Base-by-base conservation (phyloP, 2,113 vertebrate genomes). In the Lamprotornis superbus region DNA sequence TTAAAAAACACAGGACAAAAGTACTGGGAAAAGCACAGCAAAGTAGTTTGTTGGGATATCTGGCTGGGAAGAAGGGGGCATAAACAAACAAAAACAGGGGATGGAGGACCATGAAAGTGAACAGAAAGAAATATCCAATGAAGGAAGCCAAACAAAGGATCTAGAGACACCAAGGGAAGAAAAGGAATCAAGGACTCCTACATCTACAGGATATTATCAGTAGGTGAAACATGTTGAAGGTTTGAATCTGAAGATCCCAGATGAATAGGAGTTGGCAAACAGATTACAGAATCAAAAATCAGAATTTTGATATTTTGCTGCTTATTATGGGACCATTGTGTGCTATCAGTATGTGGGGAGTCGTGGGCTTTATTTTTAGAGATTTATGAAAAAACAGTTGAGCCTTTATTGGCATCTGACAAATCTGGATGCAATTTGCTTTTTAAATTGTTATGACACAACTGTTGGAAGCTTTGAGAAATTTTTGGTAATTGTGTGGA, bases 141-240 rank as follows among this genome's bases (percentile, higher is more conserved):
- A 75, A 65, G 57, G 28, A 55, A 78, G 44, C 27, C 33, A 82
- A 31, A 59, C 30, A 47, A 82, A 82, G 33, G 10, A 55, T 52
- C 39, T 67, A 78, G 56, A 39, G 19, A 64, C 19, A 47, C 30
- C 12, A 40, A 61, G 23, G 8, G 14, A 86, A 89, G 30, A 75
- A 4, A 39, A 74, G 18, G 27, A 69, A 10, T 50, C 23, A 77
- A 93, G 44, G 23, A 25, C 10, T 61, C 16, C 33, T 57, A 37
- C 8, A 28, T 23, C 23, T 57, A 37, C 8, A 53, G 7, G 24
- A 50, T 77, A 37, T 57, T 70, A 19, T 35, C n/a, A 76, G 13
- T 47, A 42, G 7, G 4, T 33, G 13, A 42, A 75, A 60, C 4
- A 40, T 0, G 0, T 35, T 44, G 25, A 88, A 83, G 11, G 4